A percentile compares a stretch with the other conserved stretches of the same genome.
Conservation (phyloP, 2,888 invertebrate species). For the Lobophora halterata region DNA sequence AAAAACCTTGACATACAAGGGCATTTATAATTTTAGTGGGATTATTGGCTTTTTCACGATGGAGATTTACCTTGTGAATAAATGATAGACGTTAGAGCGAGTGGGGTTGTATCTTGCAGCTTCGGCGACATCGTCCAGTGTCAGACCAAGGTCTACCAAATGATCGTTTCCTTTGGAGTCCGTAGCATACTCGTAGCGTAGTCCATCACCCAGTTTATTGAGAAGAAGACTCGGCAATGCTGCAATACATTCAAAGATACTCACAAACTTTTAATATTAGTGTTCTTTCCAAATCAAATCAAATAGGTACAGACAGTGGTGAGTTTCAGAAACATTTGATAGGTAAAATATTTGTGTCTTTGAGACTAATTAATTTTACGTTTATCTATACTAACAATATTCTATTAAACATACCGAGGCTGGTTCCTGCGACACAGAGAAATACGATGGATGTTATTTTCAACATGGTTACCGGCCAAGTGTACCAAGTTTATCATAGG, state of each 20-base stretch:
- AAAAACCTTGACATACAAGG: too few species aligned
- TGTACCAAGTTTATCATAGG: conserved; percentile 19
- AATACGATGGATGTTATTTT: conserved; percentile 31
- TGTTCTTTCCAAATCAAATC: too few species aligned
- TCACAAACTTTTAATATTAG: too few species aligned
- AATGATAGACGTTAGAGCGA: conserved; percentile 49
- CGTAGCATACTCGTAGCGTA: conserved; percentile 39
- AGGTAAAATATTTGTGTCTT: too few species aligned
- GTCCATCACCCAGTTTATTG: conserved; percentile 33
- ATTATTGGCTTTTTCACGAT: too few species aligned
- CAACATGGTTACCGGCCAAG: conserved; percentile 31
- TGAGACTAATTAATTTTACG: too few species aligned
- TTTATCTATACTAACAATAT: too few species aligned
- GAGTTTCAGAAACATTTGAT: too few species aligned
- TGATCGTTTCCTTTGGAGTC: conserved; percentile 34
- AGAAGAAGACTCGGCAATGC: conserved; percentile 38
- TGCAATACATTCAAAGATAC: conserved; percentile 25
- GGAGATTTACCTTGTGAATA: conserved; percentile 52
- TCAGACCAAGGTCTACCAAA: conserved; percentile 38
- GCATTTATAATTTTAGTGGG: too few species aligned
- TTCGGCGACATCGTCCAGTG: conserved; percentile 31
- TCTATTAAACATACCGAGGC: conserved; percentile 40
- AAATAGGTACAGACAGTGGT: too few species aligned
- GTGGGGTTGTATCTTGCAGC: conserved; percentile 44
- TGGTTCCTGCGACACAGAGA: conserved; percentile 26